phyloP scores from a whole-genome alignment of 1,140 invertebrate species.

The Fopius arisanus region DNA sequence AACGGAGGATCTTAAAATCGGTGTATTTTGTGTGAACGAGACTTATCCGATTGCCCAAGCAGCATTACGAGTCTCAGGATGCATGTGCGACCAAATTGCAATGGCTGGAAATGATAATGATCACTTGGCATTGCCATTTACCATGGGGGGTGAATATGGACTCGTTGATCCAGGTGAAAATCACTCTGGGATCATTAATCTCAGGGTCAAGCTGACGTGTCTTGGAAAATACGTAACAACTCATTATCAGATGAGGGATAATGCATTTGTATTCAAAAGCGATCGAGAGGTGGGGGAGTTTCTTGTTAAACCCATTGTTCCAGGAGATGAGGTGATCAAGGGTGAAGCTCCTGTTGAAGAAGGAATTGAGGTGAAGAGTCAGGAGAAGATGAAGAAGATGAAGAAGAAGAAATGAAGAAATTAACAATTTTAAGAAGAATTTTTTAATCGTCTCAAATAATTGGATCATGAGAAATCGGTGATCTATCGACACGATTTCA shows the following conservation, averaged over 20 bases:
- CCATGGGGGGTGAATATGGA: conserved; percentile 45
- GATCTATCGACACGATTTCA: too few relatives aligned
- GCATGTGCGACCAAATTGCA: conserved; percentile 56
- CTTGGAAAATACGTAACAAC: conserved; percentile 50
- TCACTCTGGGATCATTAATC: conserved; percentile 47
- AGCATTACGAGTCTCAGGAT: conserved; percentile 50
- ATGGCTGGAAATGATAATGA: conserved; percentile 53
- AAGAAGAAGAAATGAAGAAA: conserved; percentile 2
- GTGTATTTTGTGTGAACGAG: conserved; percentile 53
- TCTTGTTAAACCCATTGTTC: conserved; percentile 42
- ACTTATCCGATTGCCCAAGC: conserved; percentile 57
- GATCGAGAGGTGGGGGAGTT: conserved; percentile 40
- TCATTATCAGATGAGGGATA: conserved; percentile 45
- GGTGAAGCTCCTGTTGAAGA: background rate
- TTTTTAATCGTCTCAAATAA: too few relatives aligned
- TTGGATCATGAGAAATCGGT: too few relatives aligned
- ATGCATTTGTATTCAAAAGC: conserved; percentile 45
- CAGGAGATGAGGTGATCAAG: background rate
- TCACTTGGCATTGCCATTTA: conserved; percentile 51
- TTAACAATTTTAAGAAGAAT: too few relatives aligned
- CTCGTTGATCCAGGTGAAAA: conserved; percentile 54
- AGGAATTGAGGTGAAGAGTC: background rate
- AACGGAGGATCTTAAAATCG: conserved; percentile 44
- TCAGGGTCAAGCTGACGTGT: conserved; percentile 49
- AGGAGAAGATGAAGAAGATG: background rate